phyloP scores from a whole-genome alignment of 2,113 vertebrate genomes.

The Heterochromis multidens region DNA sequence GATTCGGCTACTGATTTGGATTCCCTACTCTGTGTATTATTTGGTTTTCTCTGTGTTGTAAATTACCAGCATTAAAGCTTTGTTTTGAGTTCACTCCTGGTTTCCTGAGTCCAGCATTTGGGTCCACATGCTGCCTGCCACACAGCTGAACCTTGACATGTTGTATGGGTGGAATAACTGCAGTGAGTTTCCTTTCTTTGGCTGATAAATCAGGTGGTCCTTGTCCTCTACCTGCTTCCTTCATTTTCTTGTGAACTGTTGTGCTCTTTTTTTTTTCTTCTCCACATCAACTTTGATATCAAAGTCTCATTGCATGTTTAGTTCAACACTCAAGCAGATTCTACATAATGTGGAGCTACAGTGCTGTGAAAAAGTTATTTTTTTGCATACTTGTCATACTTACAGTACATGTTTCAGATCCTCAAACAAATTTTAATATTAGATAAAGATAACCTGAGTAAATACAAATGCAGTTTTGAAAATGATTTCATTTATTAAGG shows the following conservation, averaged over 20 bases:
- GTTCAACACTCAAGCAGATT: fast-evolving
- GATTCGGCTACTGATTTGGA: neutral
- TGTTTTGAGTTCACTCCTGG: neutral
- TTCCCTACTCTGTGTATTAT: neutral
- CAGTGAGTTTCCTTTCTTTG: no score
- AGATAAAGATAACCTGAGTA: neutral
- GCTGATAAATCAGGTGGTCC: neutral
- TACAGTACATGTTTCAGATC: no score
- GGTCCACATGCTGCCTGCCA: neutral
- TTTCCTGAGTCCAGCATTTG: no score
- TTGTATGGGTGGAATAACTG: no score
- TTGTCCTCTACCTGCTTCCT: neutral
- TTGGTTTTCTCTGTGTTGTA: neutral
- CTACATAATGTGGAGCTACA: neutral
- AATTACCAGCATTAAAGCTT: neutral
- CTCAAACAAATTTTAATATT: neutral
- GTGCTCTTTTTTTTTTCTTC: neutral
- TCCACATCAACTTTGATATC: no score
- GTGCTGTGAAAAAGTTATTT: neutral
- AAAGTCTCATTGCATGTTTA: neutral
- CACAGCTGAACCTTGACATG: neutral
- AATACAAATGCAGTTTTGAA: neutral
- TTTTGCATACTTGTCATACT: no score
- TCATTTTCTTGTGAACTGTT: neutral
- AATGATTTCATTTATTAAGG: neutral